phyloP scores from a whole-genome alignment of 2,113 vertebrate genomes.

The Struthio camelus region DNA sequence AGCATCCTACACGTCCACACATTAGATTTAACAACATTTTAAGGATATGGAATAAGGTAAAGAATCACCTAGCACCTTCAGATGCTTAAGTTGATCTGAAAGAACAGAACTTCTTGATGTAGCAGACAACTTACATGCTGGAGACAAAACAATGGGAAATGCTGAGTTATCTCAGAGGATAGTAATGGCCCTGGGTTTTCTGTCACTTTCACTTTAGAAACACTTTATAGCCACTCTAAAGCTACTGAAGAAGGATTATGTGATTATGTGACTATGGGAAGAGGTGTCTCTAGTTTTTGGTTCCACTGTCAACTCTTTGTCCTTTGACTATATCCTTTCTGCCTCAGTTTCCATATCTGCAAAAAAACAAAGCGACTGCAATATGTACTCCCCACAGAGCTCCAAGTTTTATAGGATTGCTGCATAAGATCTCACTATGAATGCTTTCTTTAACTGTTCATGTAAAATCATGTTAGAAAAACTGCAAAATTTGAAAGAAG shows the following conservation, averaged over 20 bases:
- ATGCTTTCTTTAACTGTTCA: background rate
- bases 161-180: background rate
- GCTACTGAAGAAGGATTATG: background rate
- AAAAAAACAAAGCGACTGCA: background rate
- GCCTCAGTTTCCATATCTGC: background rate
- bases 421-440: fast-evolving
- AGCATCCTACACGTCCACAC: background rate
- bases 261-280: background rate
- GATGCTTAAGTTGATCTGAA: fast-evolving
- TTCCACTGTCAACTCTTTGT: background rate
- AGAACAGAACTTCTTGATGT: background rate
- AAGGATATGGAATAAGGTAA: background rate
- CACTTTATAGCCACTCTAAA: background rate
- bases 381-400: background rate
- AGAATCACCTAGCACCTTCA: background rate
- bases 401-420: background rate
- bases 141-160: background rate
- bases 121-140: background rate
- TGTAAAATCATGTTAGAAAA: background rate
- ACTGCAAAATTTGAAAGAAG: background rate
- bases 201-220: background rate
- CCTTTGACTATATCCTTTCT: background rate
- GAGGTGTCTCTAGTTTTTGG: background rate
- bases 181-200: fast-evolving
- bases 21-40: fast-evolving